Conservation (phyloP, 2,888 invertebrate species). For the Agrilus biguttatus region DNA sequence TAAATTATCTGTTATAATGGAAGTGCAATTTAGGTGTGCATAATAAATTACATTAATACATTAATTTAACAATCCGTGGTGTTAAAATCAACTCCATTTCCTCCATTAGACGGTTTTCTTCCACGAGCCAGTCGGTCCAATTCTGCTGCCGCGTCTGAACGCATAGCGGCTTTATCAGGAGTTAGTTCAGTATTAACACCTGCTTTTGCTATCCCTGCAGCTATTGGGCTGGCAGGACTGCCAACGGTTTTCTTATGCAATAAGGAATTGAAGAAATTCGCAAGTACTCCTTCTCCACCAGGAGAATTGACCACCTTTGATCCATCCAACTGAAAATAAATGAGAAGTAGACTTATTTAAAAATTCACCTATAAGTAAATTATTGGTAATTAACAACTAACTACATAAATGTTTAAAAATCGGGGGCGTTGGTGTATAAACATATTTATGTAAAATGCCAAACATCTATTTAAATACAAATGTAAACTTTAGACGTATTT, state of each 20-base stretch:
- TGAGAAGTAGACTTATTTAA: slow-evolving; percentile 3
- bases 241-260: slow-evolving; percentile 85
- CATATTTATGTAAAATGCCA: too few species aligned
- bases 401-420: background rate
- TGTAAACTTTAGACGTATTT: too few species aligned
- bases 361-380: slow-evolving; percentile 1
- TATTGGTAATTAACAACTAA: slow-evolving; percentile 6
- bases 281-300: slow-evolving; percentile 84
- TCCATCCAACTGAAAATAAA: slow-evolving; percentile 47
- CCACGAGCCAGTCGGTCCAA: slow-evolving; percentile 74
- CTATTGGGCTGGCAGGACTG: slow-evolving; percentile 39
- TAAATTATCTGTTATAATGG: too few species aligned
- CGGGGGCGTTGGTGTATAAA: too few species aligned
- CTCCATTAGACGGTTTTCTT: slow-evolving; percentile 30
- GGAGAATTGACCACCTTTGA: slow-evolving; percentile 61
- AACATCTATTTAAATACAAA: too few species aligned
- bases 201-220: slow-evolving; percentile 20
- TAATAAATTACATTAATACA: background rate
- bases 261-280: slow-evolving; percentile 96
- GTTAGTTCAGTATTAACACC: slow-evolving; percentile 23
- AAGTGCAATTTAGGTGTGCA: too few species aligned
- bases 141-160: slow-evolving; percentile 86
- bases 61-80: slow-evolving; percentile 31
- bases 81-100: slow-evolving; percentile 37
- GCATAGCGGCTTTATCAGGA: slow-evolving; percentile 59